Conservation (phyloP, 2,113 vertebrate genomes). For the Muntiacus reevesi region DNA sequence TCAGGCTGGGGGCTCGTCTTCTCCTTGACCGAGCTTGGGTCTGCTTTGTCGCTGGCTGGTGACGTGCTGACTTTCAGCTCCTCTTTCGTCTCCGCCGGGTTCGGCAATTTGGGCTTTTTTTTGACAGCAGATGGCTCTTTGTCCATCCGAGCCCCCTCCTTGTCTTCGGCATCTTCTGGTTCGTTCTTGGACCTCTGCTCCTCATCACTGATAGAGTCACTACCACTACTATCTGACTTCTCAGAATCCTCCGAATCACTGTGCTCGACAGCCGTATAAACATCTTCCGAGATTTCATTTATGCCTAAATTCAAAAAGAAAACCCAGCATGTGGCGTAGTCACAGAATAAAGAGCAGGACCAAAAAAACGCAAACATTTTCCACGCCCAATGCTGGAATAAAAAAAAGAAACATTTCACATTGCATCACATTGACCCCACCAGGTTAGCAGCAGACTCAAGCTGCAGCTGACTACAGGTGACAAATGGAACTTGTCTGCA, state of each 20-base stretch:
- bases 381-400: neutral
- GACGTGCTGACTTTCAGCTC: conserved; percentile 79
- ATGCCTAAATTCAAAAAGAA: conserved; percentile 87
- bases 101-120: conserved; percentile 83
- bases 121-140: conserved; percentile 81
- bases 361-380: neutral
- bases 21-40: conserved; percentile 81
- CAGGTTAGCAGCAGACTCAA: neutral
- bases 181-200: conserved; percentile 93
- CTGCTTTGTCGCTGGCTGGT: conserved; percentile 80
- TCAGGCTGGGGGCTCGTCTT: conserved; percentile 84
- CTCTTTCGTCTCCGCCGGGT: conserved; percentile 86
- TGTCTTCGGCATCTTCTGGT: conserved; percentile 84
- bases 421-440: neutral
- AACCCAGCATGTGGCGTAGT: conserved; percentile 8
- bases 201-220: conserved; percentile 93
- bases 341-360: neutral
- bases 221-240: conserved; percentile 95
- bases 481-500: neutral
- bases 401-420: neutral
- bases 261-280: conserved; percentile 93
- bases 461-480: neutral
- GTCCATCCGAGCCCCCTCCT: conserved; percentile 84
- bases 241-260: conserved; percentile 97
- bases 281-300: conserved; percentile 96